phyloP scores from a whole-genome alignment of 2,113 vertebrate genomes.

The Hippopotamus amphibius region DNA sequence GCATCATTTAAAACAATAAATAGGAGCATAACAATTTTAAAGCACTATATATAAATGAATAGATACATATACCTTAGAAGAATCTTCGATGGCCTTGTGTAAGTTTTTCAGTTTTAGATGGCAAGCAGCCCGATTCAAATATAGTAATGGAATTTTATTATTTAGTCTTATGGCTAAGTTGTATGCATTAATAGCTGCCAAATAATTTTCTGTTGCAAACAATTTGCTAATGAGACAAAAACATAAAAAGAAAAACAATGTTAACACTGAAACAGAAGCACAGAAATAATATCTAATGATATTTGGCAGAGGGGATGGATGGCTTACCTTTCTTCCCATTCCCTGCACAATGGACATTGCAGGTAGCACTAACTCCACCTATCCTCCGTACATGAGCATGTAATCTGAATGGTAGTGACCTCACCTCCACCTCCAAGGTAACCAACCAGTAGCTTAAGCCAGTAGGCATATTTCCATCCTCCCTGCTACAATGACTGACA shows the following conservation, averaged over 20 bases:
- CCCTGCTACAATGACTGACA: not conserved
- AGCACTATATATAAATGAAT: not conserved
- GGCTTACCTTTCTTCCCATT: not conserved
- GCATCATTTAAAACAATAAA: conserved; percentile 51
- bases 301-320: not conserved
- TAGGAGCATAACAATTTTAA: conserved; percentile 7
- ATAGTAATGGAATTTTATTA: conserved; percentile 89
- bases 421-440: not conserved
- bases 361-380: not conserved
- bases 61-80: conserved; percentile 90
- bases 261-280: not conserved
- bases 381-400: not conserved
- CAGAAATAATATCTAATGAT: not conserved
- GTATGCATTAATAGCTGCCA: conserved; percentile 94
- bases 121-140: conserved; percentile 96
- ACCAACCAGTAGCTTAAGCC: not conserved
- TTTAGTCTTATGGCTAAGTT: conserved; percentile 93
- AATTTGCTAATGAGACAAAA: conserved; percentile 89
- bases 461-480: not conserved
- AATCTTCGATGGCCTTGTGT: conserved; percentile 95
- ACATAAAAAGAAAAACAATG: conserved; percentile 62
- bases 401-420: not conserved
- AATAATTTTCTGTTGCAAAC: conserved; percentile 92
- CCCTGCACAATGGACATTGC: not conserved
- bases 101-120: conserved; percentile 95